Evolutionary conservation across 2,797 vertebrate species (phyloP), one percentile per base, ranked within the genome.

Genomic region (Tiaroga cobitis): DNA sequence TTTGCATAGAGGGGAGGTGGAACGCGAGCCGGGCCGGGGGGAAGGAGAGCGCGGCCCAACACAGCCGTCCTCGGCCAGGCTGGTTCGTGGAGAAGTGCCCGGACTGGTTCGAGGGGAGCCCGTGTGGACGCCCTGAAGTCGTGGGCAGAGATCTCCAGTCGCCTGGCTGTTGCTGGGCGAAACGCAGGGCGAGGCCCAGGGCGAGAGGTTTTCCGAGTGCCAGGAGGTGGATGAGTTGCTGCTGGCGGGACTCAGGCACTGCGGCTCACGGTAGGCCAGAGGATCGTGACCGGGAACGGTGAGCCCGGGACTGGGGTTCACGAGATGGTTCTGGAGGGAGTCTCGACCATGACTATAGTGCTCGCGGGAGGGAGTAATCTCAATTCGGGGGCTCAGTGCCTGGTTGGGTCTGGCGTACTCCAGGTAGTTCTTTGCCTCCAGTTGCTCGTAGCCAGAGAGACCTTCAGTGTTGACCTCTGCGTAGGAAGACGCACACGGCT

Each of bases 161-260:
- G 96, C 96, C 84, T 95, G 95, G 87, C 95, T 97, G 86, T 96
- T 97, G 95, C 97, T 97, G 91, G 98, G 98, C 88, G 98, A 99
- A 93, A 99, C 97, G 61, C 98, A 99, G 82, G 98, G 98, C 70
- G 98, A 99, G 1, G 97, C 96, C 95, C 96, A 98, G 91, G 98
- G 98, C 89, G 98, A 99, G 92, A 97, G 97, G 92, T 91, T 97
- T 95, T 99, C 98, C 54, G 98, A 99, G 94, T 99, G 96, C 96
- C 98, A 99, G 95, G 98, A 99, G 95, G 98, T 95, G 93, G 98
- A 99, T 85, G 98, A 99, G 93, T 97, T 98, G 93, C 98, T 99
- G 95, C 97, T 99, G 94, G 97, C 97, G 1, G 98, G 98, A 92
- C 98, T 99, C 94, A 99, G 94, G 96, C 98, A 99, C 95, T 95